Conservation (phyloP, 1,140 invertebrate species). For the Himalopsyche phryganea region DNA sequence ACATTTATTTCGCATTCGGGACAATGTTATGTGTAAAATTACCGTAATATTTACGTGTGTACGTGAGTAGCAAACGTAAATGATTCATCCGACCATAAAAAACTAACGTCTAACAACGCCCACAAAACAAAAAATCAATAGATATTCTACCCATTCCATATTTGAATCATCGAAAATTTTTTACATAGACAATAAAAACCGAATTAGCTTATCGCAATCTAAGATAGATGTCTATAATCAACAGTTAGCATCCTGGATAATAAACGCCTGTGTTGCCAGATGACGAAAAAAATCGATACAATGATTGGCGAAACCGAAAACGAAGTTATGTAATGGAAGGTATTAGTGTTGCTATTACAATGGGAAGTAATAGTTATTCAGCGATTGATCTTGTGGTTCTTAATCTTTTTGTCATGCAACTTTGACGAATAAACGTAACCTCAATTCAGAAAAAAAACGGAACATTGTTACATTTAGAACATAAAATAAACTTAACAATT, state of each 20-base stretch:
- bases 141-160: neutral
- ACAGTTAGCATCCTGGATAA: conserved; percentile 3
- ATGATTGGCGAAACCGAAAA: neutral
- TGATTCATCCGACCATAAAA: conserved; percentile 16
- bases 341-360: too few relatives aligned
- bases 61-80: neutral
- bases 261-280: neutral
- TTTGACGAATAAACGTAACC: too few relatives aligned
- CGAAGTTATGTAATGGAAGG: neutral
- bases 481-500: too few relatives aligned
- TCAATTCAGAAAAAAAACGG: too few relatives aligned
- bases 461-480: too few relatives aligned
- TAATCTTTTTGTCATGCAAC: too few relatives aligned
- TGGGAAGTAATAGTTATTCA: too few relatives aligned
- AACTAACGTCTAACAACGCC: conserved; percentile 1
- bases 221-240: neutral
- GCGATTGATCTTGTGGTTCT: too few relatives aligned
- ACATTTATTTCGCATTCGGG: too few relatives aligned
- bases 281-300: neutral
- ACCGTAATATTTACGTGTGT: too few relatives aligned
- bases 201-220: conserved; percentile 14
- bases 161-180: neutral
- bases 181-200: neutral
- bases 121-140: conserved; percentile 13
- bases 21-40: too few relatives aligned